Percentiles rank a stretch among this genome's conserved stretches.
These are phyloP conservation scores for Oriolus oriolus DNA, from an alignment of 2,113 vertebrate genomes.

Conservation along the genomic window DNA sequence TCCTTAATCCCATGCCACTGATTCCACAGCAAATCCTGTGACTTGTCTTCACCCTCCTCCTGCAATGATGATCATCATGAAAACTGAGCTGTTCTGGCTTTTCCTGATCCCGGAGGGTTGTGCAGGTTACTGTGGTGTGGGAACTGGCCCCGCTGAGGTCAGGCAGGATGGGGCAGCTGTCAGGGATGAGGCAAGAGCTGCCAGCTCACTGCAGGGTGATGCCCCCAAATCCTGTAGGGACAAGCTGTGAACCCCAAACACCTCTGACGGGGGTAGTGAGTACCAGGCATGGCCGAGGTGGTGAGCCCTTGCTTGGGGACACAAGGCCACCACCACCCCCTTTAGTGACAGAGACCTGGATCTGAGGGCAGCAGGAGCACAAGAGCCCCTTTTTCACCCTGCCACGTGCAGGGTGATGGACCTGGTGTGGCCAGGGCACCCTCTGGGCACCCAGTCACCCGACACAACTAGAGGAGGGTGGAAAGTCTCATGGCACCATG, in stretches of 20 bases:
- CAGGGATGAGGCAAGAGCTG: background rate
- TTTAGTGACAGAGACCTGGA: background rate
- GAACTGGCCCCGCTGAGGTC: fast-evolving
- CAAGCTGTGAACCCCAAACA: background rate
- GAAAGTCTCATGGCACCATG: fast-evolving
- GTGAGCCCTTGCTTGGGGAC: background rate
- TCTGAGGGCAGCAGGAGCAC: background rate
- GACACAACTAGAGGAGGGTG: fast-evolving
- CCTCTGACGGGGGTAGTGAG: fast-evolving
- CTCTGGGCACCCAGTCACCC: fast-evolving
- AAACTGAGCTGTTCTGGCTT: background rate
- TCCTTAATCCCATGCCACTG: fast-evolving
- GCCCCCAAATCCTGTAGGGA: background rate
- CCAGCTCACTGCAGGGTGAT: background rate
- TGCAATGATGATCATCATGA: background rate
- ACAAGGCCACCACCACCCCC: no score
- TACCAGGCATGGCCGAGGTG: fast-evolving
- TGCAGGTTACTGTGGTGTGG: fast-evolving
- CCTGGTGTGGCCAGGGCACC: fast-evolving
- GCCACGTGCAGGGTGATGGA: background rate
- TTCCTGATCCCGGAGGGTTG: fast-evolving
- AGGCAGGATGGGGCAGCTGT: background rate
- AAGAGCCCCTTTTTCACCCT: background rate
- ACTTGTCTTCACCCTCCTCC: background rate
- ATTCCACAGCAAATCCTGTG: background rate